Evolutionary conservation across 2,113 vertebrate genomes (phyloP), one percentile per base, ranked within the genome.

Genomic region (Phylloscopus trochiloides): DNA sequence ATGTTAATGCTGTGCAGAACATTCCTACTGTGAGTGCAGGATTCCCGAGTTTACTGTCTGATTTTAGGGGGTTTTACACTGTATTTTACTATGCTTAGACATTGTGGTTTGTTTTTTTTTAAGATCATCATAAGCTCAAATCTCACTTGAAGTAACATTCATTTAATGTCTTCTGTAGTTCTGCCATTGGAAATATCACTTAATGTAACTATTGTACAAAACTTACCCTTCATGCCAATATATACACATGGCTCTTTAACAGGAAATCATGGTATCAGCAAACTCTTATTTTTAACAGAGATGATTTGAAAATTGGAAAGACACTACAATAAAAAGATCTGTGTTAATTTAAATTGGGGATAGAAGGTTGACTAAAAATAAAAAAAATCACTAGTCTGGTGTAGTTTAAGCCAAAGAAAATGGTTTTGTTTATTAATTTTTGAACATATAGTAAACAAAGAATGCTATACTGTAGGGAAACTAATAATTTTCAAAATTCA

Each of bases 391-490:
- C 61, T 97, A 96, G 84, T 97, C 52, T 93, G 94, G 95, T 98
- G 94, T 97, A 98, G 95, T 97, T 97, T 98, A 97, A 98, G 98
- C 99, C 98, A 99, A 99, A 99, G 98, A 99, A 97, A 97, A 95
- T 97, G 98, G 97, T 98, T 98, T 89, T 97, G 94, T 97, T 97
- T 97, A 86, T 97, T 94, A 83, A 47, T 80, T 91, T 90, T 88
- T 95, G 67, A 76, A 85, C 59, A 91, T 96, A 65, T 50, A 65
- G 36, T 92, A 87, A 95, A 96, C 71, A 67, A 73, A 92, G 86
- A 92, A 89, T 90, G 90, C 85, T 86, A 11, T 86, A 57, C 24
- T 78, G 10, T 67, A 84, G 45, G 74, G 55, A 86, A 76, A 28
- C 19, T 86, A 70, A 74, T 54, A 87, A 70, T 95, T 93, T 43